phyloP scores from a whole-genome alignment of 2,113 vertebrate species.

The Labeo rohita region DNA sequence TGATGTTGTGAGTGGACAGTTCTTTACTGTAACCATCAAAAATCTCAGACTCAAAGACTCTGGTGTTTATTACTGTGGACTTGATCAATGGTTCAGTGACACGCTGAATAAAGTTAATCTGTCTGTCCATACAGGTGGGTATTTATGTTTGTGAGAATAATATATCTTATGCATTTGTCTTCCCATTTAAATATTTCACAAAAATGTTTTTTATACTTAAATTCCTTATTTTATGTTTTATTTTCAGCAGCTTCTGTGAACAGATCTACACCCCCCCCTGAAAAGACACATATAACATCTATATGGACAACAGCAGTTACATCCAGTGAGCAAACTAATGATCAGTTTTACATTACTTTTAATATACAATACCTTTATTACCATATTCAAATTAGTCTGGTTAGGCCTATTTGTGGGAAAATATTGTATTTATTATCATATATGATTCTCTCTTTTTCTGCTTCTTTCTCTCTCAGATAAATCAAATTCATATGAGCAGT shows the following conservation, averaged over 20 bases:
- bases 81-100: slow-evolving; percentile 24
- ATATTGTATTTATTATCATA: neutral
- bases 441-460: neutral
- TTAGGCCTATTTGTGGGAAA: neutral
- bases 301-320: neutral
- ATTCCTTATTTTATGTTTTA: neutral
- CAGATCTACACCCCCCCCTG: neutral
- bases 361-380: neutral
- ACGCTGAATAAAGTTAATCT: slow-evolving; percentile 6
- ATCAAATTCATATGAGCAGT: neutral
- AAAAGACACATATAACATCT: neutral
- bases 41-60: slow-evolving; percentile 45
- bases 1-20: neutral
- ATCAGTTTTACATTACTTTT: neutral
- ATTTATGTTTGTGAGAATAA: neutral
- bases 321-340: neutral
- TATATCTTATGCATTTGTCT: neutral
- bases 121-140: slow-evolving; percentile 46
- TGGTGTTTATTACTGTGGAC: slow-evolving; percentile 59
- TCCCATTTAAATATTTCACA: neutral
- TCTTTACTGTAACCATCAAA: slow-evolving; percentile 50
- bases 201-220: neutral
- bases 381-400: neutral
- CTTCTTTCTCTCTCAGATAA: neutral
- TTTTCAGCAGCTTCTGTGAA: neutral